Evolutionary conservation across 2,113 vertebrate genomes (phyloP).

Genomic region (Pao palembangensis): DNA sequence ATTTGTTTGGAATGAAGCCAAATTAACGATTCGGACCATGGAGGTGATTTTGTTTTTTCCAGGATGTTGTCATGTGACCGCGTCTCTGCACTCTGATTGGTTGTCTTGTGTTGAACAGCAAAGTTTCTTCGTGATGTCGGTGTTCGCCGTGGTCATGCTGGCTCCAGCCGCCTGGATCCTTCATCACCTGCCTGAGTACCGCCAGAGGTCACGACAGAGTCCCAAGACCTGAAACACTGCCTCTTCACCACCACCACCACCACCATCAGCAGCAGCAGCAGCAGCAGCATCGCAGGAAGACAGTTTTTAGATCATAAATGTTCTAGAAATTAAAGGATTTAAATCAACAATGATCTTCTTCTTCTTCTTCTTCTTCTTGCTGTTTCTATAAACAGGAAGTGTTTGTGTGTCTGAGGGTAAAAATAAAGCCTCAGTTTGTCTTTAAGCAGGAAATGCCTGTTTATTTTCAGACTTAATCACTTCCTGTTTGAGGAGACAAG

Average conservation of each 20-base stretch:
- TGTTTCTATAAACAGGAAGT: conserved; percentile 16
- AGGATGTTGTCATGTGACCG: not conserved
- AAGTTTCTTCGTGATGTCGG: conserved; percentile 72
- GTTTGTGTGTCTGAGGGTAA: not conserved
- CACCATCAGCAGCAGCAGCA: not conserved
- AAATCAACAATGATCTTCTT: not conserved
- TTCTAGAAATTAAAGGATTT: too few relatives aligned
- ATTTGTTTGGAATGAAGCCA: not conserved
- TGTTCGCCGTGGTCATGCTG: conserved; percentile 72
- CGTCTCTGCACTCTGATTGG: not conserved
- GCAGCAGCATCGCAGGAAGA: not conserved
- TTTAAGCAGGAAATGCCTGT: not conserved
- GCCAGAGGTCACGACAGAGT: conserved; percentile 34
- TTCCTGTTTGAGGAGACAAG: not conserved
- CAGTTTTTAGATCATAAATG: not conserved
- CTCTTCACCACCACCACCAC: not conserved
- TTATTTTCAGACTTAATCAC: not conserved
- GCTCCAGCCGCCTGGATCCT: conserved; percentile 77
- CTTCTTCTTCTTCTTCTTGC: not conserved
- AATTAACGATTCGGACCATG: not conserved
- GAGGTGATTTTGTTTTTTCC: not conserved
- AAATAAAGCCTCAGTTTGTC: conserved; percentile 1
- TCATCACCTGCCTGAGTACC: conserved; percentile 72
- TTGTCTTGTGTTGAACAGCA: conserved; percentile 60
- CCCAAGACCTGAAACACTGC: conserved; percentile 1